Conservation (phyloP, 1,140 invertebrate species). For the Philopotamus ludificatus region DNA sequence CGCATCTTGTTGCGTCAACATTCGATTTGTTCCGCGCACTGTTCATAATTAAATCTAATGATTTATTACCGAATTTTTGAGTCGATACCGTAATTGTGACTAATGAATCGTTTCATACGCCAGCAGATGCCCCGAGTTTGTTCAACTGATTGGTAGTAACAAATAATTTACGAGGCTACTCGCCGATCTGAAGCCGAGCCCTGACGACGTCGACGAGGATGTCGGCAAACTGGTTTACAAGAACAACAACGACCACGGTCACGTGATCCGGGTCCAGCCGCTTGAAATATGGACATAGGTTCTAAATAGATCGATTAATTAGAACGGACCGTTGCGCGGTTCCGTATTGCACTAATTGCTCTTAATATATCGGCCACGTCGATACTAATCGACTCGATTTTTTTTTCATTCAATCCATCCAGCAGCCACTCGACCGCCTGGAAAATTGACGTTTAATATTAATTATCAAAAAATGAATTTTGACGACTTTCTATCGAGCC, state of each 20-base stretch:
- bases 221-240: slow-evolving; percentile 14
- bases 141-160: slow-evolving; percentile 12
- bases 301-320: slow-evolving; percentile 1
- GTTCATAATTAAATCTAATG: no score
- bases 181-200: background rate
- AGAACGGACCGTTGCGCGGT: background rate
- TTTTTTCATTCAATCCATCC: no score
- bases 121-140: slow-evolving; percentile 2
- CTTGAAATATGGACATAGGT: background rate
- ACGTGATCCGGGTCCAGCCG: background rate
- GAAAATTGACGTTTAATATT: no score
- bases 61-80: background rate
- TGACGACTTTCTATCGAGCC: no score
- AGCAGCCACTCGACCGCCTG: no score
- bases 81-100: slow-evolving; percentile 1
- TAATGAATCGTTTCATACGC: slow-evolving; percentile 19
- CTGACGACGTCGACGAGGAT: background rate
- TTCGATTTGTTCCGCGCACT: no score
- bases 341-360: no score
- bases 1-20: no score
- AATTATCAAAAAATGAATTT: no score
- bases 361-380: no score
- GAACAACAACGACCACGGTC: background rate
- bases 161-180: slow-evolving; percentile 15
- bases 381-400: no score